Evolutionary conservation across 2,888 invertebrate species (phyloP).

Genomic region (Cephus pygmeus): DNA sequence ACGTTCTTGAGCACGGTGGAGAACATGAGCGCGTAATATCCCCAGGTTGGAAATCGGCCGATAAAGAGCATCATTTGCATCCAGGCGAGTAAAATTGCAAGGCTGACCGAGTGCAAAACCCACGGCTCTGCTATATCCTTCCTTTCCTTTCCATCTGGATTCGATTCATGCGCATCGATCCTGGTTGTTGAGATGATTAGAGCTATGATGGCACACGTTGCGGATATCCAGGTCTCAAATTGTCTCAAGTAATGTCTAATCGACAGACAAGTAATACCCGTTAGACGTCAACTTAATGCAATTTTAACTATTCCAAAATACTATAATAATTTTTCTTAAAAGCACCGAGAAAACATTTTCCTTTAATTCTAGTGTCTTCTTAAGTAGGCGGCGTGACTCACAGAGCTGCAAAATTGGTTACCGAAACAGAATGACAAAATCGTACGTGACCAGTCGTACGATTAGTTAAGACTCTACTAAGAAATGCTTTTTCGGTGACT

Average conservation of each 20-base stretch:
- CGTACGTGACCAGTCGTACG: neutral
- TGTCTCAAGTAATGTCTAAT: slow-evolving; percentile 58
- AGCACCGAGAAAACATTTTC: neutral
- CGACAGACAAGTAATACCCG: neutral
- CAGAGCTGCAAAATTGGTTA: neutral
- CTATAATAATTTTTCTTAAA: neutral
- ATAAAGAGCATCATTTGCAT: slow-evolving; percentile 69
- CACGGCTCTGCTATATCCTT: slow-evolving; percentile 45
- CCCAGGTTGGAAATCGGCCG: slow-evolving; percentile 69
- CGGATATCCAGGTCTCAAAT: slow-evolving; percentile 64
- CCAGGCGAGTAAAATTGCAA: slow-evolving; percentile 68
- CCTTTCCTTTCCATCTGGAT: slow-evolving; percentile 18
- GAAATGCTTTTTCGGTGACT: neutral
- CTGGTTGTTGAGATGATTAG: slow-evolving; percentile 50
- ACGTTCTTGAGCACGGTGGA: slow-evolving; percentile 69
- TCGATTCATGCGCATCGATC: neutral
- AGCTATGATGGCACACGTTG: slow-evolving; percentile 57
- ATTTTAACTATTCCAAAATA: neutral
- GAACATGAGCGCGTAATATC: slow-evolving; percentile 71
- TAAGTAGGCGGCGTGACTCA: neutral
- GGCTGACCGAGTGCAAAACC: slow-evolving; percentile 64
- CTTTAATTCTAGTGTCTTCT: neutral
- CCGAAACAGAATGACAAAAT: neutral
- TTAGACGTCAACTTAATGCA: neutral
- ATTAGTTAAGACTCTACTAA: neutral